Evolutionary conservation across 2,113 vertebrate species (phyloP), one percentile per base, ranked within the genome.

Genomic region (Cebidichthys violaceus): DNA sequence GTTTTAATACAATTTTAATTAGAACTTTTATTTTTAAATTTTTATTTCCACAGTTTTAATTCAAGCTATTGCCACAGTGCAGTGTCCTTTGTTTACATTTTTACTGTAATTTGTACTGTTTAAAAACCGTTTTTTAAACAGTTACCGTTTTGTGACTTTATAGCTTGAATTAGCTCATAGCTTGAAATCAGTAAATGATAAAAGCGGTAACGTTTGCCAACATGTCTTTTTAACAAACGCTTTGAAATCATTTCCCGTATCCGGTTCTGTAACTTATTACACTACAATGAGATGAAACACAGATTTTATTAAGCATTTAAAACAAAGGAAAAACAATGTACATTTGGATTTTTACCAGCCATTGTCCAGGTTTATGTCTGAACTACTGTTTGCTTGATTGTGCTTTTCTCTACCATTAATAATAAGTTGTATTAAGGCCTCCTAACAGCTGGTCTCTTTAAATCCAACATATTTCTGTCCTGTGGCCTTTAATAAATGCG

Each of bases 401-500:
- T 17, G 9, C 3, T 43, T 35, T 71, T 50, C 47, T 52, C 9
- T 59, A 20, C 4, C 13, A 29, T 39, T 76, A 20, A 71, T 14
- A 31, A 33, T 35, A 1, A 1, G 13, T 24, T 55, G 18, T 8
- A 8, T 54, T 33, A 22, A 24, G 15, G 15, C 29, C 15, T 57
- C 17, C 31, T 22, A 47, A 64, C 57, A 64, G 33, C 17, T 72
- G 20, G 35, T 57, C 27, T 66, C 11, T 70, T 33, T 31, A 59
- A 59, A 41, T 33, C 54, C 47, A 45, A 68, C 7, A 33, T 57
- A 47, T 35, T 50, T 60, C 17, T 59, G 27, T 45, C 13, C 20
- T 14, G 24, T 74, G 79, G 79, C 52, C 47, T 77, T 77, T 11
- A 72, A 8, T 77, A 65, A 79, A 75, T 47, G 43, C 37, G 13